phyloP scores from a whole-genome alignment of 2,797 vertebrate species.

The Salmo trutta region DNA sequence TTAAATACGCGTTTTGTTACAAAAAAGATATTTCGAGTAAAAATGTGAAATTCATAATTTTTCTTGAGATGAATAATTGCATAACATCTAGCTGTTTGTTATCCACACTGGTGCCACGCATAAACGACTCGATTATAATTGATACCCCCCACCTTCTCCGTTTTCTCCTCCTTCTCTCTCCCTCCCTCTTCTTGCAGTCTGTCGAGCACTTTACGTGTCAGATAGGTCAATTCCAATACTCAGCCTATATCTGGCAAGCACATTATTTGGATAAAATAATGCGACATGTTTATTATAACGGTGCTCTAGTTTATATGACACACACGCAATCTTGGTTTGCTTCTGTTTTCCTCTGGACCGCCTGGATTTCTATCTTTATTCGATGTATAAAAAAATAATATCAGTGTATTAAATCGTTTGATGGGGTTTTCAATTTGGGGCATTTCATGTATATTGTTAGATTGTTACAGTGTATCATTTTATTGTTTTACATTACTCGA shows the following conservation, averaged over 20 bases:
- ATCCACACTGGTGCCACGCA: constrained; percentile 30
- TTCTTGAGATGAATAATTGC: constrained; percentile 14
- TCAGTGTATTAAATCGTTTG: not conserved
- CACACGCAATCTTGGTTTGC: not conserved
- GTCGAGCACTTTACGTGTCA: not conserved
- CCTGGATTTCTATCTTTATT: not conserved
- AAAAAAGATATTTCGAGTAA: constrained; percentile 9
- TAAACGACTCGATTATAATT: constrained; percentile 55
- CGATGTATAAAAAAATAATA: not conserved
- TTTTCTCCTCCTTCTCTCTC: constrained; percentile 18
- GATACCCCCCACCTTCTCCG: constrained; percentile 47
- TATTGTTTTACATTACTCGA: constrained; percentile 7
- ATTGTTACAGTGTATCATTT: not conserved
- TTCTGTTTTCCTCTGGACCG: not conserved
- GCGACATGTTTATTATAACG: constrained; percentile 1
- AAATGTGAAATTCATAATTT: constrained; percentile 19
- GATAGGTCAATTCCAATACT: not conserved
- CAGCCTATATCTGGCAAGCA: not conserved
- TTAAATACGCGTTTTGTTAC: constrained; percentile 1
- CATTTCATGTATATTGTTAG: constrained; percentile 22
- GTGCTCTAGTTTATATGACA: not conserved
- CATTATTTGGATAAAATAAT: not conserved
- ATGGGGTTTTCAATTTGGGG: constrained; percentile 20
- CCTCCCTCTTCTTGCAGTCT: not conserved
- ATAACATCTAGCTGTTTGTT: constrained; percentile 27